Evolutionary conservation across 2,113 vertebrate genomes (phyloP).

Genomic region (Cavia aperea): DNA sequence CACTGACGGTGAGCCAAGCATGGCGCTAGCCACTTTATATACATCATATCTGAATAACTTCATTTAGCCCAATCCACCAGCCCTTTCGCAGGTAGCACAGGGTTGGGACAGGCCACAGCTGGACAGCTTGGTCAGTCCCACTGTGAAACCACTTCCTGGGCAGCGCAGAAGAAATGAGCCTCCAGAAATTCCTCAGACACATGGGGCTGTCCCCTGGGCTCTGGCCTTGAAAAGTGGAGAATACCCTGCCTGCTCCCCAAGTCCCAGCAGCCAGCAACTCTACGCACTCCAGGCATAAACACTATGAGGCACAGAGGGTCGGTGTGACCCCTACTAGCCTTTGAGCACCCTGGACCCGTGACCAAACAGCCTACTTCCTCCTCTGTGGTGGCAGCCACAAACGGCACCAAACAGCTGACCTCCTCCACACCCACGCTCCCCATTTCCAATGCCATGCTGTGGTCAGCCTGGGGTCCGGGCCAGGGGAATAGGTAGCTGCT

Average conservation of each 20-base stretch:
- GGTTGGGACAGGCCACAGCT: neutral
- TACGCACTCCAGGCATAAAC: neutral
- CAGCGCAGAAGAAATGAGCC: slow-evolving; percentile 61
- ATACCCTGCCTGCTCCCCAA: neutral
- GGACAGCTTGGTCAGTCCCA: slow-evolving; percentile 58
- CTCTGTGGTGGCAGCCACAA: slow-evolving; percentile 48
- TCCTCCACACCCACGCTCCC: neutral
- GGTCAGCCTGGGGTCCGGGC: neutral
- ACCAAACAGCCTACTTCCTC: slow-evolving; percentile 62
- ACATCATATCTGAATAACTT: neutral
- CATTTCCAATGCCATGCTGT: neutral
- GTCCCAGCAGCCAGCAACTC: neutral
- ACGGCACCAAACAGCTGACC: slow-evolving; percentile 13
- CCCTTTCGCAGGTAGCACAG: slow-evolving; percentile 19
- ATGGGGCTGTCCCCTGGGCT: slow-evolving; percentile 5
- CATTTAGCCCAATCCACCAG: neutral
- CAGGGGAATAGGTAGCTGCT: neutral
- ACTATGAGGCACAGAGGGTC: neutral
- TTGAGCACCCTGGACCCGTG: neutral
- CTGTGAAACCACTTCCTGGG: slow-evolving; percentile 70
- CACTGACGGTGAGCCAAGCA: neutral
- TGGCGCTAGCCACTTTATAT: neutral
- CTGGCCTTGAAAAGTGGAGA: slow-evolving; percentile 6
- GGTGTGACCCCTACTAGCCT: neutral
- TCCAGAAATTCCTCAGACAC: slow-evolving; percentile 51